Base-by-base conservation (phyloP, 2,113 vertebrate species). In the Sterrhoptilus dennistouni region DNA sequence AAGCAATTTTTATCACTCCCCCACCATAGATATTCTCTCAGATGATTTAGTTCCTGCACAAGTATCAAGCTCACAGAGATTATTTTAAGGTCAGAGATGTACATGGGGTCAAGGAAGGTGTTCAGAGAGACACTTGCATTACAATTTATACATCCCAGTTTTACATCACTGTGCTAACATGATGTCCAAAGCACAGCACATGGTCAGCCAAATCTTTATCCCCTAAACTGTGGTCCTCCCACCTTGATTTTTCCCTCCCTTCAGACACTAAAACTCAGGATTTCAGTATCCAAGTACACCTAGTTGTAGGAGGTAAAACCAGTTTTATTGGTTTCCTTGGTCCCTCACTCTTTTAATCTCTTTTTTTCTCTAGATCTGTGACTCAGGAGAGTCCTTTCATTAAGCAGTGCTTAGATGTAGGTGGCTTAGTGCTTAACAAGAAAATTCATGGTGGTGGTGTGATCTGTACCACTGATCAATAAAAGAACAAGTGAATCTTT, bases 401-500 rank as follows among this genome's bases (percentile, higher is more conserved):
- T 84, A 79, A 84, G 22, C 20, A 79, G n/a, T 38, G 15, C 57
- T 94, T 49, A 79, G 40, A 79, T 56, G 33, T 18, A 93, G 40
- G 57, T 79, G 49, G n/a, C 53, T 92, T 71, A 75, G 40, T 22
- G 35, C 57, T 87, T 84, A 82, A 92, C 61, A 78, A 78, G 66
- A 35, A 61, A 91, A 92, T 76, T 81, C 53, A 29, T 23, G 49
- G 77, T 24, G 18, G 12, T 53, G 31, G 49, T 35, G 53, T 87
- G 77, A 85, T 89, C 61, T 76, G 49, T 56, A 61, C 36, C 54
- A 42, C 36, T 45, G 72, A 96, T 82, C 81, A 87, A 92, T 82
- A 87, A 82, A 79, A 94, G 72, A 86, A 93, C 76, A 89, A 82
- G n/a, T 5, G 85, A 78, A 71, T 79, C 77, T 63, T 76, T 83